Evolutionary conservation across 2,113 vertebrate species (phyloP), one percentile per base, ranked within the genome.

Genomic region (Odocoileus virginianus): DNA sequence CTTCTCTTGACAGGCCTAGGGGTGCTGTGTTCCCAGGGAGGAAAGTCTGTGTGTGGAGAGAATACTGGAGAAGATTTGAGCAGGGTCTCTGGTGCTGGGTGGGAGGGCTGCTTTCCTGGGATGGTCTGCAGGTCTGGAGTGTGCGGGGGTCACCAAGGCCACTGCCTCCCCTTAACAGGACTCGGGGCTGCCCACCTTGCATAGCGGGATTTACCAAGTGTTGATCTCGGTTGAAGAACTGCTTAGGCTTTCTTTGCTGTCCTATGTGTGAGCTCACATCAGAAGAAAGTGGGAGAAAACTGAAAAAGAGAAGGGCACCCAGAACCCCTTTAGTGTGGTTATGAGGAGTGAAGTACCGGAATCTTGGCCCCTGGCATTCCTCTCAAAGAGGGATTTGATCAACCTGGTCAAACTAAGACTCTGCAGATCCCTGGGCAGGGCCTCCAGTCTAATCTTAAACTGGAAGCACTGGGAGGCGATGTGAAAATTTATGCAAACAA

Each of bases 141-240:
- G 25, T 0, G 0, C 0, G 1, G 25, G 64, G 52, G 16, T 71
- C 21, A 47, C 57, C 55, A 3, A 0, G 10, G 55, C 16, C 47
- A 23, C 3, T 10, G 27, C 6, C 27, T 4, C 0, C 36, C 27
- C 54, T 43, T 5, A 40, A 7, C 12, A 12, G 25, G 87, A 45
- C 11, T 27, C 0, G 0, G 8, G 28, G 8, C 30, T 16, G 52
- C 43, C n/a, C 4, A 2, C 33, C 5, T 43, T n/a, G 15, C 0
- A 19, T 43, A 21, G 8, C 3, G 36, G 36, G 52, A 5, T 3
- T 58, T 33, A 9, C 27, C 33, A 33, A 11, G 28, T 5, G 13
- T 28, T 6, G 33, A n/a, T 13, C 40, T 13, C 2, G 67, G 10
- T 15, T 14, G 54, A 45, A 47, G 78, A 89, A 4, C 28, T 5